phyloP scores from a whole-genome alignment of 2,113 vertebrate genomes.

The Aepyceros melampus region DNA sequence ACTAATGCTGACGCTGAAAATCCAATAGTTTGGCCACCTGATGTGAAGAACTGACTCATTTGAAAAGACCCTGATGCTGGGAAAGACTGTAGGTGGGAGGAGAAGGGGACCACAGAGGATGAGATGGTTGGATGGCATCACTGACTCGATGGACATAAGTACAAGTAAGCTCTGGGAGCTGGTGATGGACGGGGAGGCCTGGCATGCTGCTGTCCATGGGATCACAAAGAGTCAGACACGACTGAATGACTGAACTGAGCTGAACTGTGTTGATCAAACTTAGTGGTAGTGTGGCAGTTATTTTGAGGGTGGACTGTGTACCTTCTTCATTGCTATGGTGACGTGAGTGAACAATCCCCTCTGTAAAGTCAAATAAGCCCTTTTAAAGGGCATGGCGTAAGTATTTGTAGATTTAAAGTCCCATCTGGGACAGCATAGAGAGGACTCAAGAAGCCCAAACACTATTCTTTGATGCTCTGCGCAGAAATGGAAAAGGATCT shows the following conservation, averaged over 20 bases:
- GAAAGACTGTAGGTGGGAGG: neutral
- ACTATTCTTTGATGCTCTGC: neutral
- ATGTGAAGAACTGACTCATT: neutral
- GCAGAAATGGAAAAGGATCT: neutral
- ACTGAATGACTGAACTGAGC: neutral
- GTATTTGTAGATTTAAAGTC: neutral
- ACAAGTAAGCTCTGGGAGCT: neutral
- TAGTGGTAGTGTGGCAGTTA: neutral
- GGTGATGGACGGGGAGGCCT: neutral
- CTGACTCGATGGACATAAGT: neutral
- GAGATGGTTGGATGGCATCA: neutral
- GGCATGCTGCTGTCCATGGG: neutral
- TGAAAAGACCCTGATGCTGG: neutral
- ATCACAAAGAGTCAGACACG: neutral
- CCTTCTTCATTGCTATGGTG: neutral
- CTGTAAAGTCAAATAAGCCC: neutral
- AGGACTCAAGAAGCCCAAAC: neutral
- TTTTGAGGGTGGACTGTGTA: neutral
- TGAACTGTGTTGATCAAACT: neutral
- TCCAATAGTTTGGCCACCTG: neutral
- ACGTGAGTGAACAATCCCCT: neutral
- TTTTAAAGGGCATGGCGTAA: neutral
- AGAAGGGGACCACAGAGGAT: neutral
- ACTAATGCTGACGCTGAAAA: neutral
- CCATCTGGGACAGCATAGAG: neutral